Percentiles rank a stretch among this genome's conserved stretches.
These are phyloP conservation scores for Pachycephus smyrnensis DNA, from an alignment of 2,888 invertebrate genomes.

Conservation along the genomic window DNA sequence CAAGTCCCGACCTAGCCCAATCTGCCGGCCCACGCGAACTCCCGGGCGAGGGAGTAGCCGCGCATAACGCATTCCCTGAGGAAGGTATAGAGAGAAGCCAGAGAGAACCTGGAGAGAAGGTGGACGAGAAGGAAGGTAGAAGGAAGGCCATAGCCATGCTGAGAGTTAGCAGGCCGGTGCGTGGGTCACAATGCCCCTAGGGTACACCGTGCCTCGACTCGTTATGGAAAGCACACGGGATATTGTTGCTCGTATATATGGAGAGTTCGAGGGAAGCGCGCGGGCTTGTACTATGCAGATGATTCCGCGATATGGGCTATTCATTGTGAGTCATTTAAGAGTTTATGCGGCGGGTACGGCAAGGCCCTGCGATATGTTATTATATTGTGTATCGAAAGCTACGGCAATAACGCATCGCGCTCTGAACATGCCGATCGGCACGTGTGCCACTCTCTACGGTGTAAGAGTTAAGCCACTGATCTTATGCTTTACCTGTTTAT, in stretches of 20 bases:
- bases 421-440: constrained; percentile 8
- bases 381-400: constrained; percentile 53
- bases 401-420: constrained; percentile 20
- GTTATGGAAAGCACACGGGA: constrained; percentile 56
- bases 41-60: constrained; percentile 49
- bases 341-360: constrained; percentile 48
- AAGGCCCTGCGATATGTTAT: constrained; percentile 46
- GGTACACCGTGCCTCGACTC: constrained; percentile 48
- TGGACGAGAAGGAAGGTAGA: constrained; percentile 37
- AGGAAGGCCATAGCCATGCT: constrained; percentile 35
- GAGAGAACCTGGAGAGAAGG: constrained; percentile 27
- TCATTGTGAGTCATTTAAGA: constrained; percentile 62
- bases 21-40: constrained; percentile 49
- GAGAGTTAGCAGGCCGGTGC: constrained; percentile 59
- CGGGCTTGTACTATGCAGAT: constrained; percentile 61
- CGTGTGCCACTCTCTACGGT: constrained; percentile 2
- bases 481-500: not conserved
- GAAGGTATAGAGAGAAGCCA: constrained; percentile 33
- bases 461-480: not conserved
- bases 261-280: constrained; percentile 49
- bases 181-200: constrained; percentile 61
- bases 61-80: constrained; percentile 44
- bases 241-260: constrained; percentile 58
- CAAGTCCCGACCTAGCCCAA: constrained; percentile 56
- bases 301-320: constrained; percentile 61